phyloP scores from a whole-genome alignment of 2,113 vertebrate genomes.

The Setophaga petechia region DNA sequence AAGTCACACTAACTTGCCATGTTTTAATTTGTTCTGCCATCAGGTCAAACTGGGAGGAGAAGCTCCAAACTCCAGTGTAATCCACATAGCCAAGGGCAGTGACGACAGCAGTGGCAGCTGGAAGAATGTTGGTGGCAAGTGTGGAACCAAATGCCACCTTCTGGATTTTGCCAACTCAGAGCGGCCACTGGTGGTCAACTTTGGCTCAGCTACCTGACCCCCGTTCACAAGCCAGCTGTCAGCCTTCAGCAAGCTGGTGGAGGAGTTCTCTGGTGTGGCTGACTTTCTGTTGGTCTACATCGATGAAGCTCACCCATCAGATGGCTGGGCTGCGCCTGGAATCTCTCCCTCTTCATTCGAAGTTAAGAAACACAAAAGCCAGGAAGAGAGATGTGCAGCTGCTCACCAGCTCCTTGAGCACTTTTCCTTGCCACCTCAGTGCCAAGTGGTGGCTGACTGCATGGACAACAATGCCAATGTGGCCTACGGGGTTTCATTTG shows the following conservation, averaged over 20 bases:
- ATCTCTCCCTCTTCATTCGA: slow-evolving; percentile 84
- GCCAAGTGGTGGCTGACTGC: slow-evolving; percentile 91
- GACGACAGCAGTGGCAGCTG: slow-evolving; percentile 42
- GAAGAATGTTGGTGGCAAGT: slow-evolving; percentile 39
- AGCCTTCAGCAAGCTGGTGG: slow-evolving; percentile 91
- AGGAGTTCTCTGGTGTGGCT: slow-evolving; percentile 91
- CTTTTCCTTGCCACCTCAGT: slow-evolving; percentile 90
- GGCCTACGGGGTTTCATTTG: slow-evolving; percentile 93
- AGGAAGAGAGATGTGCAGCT: slow-evolving; percentile 90
- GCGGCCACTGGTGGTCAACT: slow-evolving; percentile 95
- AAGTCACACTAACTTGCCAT: neutral
- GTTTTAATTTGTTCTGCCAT: slow-evolving; percentile 2
- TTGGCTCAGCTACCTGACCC: slow-evolving; percentile 98
- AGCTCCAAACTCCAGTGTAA: slow-evolving; percentile 93
- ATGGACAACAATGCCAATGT: slow-evolving; percentile 98
- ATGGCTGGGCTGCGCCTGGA: slow-evolving; percentile 91
- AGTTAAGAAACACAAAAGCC: slow-evolving; percentile 88
- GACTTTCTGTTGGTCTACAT: slow-evolving; percentile 98
- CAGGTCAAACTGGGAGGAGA: slow-evolving; percentile 92
- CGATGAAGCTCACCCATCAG: slow-evolving; percentile 95
- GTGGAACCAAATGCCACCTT: slow-evolving; percentile 80
- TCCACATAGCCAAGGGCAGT: slow-evolving; percentile 78
- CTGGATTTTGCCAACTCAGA: slow-evolving; percentile 90
- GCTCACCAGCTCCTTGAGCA: slow-evolving; percentile 85
- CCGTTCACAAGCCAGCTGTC: slow-evolving; percentile 93